These are phyloP conservation scores for Ommatoiulus sabulosus DNA, from an alignment of 2,888 invertebrate genomes.

Conservation along the genomic window DNA sequence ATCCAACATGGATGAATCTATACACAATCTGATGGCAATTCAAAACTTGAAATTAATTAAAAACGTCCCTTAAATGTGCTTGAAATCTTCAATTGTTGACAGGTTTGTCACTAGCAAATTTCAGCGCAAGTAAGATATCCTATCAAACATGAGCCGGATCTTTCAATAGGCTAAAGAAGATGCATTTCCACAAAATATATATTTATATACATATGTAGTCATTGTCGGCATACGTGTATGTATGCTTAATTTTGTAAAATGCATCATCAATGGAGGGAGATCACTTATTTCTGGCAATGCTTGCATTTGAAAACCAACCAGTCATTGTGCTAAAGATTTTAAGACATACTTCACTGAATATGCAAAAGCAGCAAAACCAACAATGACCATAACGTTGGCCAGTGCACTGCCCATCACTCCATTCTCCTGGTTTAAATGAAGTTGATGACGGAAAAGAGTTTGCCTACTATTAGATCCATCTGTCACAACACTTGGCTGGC, in stretches of 20 bases:
- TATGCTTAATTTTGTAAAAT: neutral
- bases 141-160: neutral
- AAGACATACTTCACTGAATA: constrained; percentile 90
- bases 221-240: neutral
- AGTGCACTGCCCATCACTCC: constrained; percentile 73
- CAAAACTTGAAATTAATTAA: neutral
- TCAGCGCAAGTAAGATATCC: neutral
- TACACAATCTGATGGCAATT: neutral
- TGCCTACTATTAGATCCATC: constrained; percentile 37
- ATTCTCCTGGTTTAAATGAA: constrained; percentile 61
- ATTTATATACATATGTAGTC: constrained; percentile 37
- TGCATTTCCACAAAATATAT: constrained; percentile 37
- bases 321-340: constrained; percentile 58
- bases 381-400: constrained; percentile 87
- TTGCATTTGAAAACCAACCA: neutral
- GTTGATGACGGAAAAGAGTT: constrained; percentile 19
- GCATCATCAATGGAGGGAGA: constrained; percentile 17
- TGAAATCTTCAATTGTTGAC: neutral
- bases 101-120: neutral
- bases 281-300: constrained; percentile 7
- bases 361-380: constrained; percentile 92
- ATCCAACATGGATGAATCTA: neutral
- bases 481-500: constrained; percentile 53
- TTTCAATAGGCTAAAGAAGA: neutral
- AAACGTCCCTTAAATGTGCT: neutral